These are phyloP conservation scores for Hesperia comma DNA, from an alignment of 2,888 invertebrate genomes.

Conservation along the genomic window DNA sequence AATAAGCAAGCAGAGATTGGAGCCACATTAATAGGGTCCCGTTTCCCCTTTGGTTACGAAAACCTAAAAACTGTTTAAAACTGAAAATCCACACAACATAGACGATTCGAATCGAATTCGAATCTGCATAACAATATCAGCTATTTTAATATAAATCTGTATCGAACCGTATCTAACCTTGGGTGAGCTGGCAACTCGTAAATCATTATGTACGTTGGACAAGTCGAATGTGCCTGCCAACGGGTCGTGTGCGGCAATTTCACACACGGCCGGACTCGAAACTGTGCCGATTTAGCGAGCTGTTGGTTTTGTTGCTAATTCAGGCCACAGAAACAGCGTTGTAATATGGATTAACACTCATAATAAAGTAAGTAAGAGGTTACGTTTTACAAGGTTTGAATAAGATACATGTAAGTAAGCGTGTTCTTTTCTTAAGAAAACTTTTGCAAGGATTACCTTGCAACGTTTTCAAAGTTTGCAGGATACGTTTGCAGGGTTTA, in stretches of 20 bases:
- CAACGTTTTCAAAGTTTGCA: too few species aligned
- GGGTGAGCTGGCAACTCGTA: constrained; percentile 12
- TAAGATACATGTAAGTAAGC: too few species aligned
- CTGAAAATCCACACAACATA: too few species aligned
- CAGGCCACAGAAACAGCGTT: constrained; percentile 32
- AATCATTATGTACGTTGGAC: constrained; percentile 21
- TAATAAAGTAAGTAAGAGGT: too few species aligned
- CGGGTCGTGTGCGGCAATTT: constrained; percentile 48
- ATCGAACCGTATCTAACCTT: constrained; percentile 27
- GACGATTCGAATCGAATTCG: too few species aligned
- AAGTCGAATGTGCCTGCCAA: constrained; percentile 8
- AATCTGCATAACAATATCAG: neutral
- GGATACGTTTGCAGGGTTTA: too few species aligned
- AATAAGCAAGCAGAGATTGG: too few species aligned
- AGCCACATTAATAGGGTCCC: too few species aligned
- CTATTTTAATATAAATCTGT: neutral
- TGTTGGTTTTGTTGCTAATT: constrained; percentile 23
- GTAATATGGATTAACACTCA: neutral
- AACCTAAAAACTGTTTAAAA: neutral
- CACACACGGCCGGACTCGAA: constrained; percentile 47
- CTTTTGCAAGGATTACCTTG: too few species aligned
- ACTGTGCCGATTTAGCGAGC: constrained; percentile 37
- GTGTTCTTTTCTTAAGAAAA: too few species aligned
- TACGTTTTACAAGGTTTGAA: too few species aligned
- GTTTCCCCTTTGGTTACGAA: too few species aligned